Base-by-base conservation (phyloP, 92 coral and sea anemone species). In the Epizoanthus fatuus region DNA sequence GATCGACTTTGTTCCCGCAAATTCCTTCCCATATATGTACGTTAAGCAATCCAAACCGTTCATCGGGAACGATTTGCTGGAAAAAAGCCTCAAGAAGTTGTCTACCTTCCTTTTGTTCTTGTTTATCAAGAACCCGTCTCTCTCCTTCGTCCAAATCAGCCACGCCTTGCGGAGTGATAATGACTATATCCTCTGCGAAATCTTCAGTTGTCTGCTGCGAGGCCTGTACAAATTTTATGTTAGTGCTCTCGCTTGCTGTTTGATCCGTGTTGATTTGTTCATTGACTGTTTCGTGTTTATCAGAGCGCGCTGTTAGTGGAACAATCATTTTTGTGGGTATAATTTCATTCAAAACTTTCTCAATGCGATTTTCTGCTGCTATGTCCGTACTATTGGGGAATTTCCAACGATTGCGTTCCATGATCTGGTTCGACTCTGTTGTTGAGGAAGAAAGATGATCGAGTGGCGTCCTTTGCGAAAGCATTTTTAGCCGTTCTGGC, bases 21-120 rank as follows among this genome's bases (percentile, higher is more conserved):
- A 94, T 92, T 12, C 93, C 92, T 37, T 92, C 95, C 98, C 98
- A 94, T 4, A 91, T 84, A 64, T 94, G 95, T 19, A 92, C 93
- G 69, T 94, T 94, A 35, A 94, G 88, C 66, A 86, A 80, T 29
- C 98, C 98, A 4, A 90, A 74, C 90, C 90, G 80, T 72, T 86
- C 78, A 7, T 89, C 93, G 3, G 94, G 95, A 35, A 94, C 85
- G 14, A 94, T 95, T 75, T 94, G 95, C 78, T 92, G 93, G 70
- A 94, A 94, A 79, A 94, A 94, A 4, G 92, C 92, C 35, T 87
- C 82, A 42, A 94, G 81, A 35, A 94, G 80, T 16, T 84, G 93
- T 38, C 90, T 93, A 2, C 98, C 98, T 9, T 90, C 85, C 16
- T 66, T 72, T 38, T 67, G 83, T n/a, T 86, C 70, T 8, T 68